These are phyloP conservation scores for Zaprionus africanus DNA, from an alignment of 1,140 invertebrate species.

Conservation along the genomic window DNA sequence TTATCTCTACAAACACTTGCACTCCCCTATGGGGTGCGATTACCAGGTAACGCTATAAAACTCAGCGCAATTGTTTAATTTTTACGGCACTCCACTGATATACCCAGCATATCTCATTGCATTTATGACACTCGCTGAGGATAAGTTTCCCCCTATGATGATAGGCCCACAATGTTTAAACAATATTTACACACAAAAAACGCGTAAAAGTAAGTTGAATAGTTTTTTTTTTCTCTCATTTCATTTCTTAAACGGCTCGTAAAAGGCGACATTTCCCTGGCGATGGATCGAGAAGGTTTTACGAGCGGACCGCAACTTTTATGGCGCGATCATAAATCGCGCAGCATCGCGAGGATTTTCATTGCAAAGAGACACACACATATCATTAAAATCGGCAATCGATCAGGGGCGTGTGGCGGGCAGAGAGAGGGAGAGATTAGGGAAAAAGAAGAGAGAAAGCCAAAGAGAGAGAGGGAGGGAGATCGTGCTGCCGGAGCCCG, in stretches of 20 bases:
- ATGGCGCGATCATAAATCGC: conserved; percentile 7
- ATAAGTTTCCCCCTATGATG: conserved; percentile 30
- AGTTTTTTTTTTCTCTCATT: background rate
- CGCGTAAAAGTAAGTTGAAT: conserved; percentile 26
- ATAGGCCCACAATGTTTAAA: conserved; percentile 10
- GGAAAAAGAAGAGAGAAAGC: background rate
- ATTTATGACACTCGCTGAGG: background rate
- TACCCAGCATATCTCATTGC: background rate
- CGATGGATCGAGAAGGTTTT: background rate
- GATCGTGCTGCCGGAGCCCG: background rate
- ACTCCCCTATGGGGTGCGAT: background rate
- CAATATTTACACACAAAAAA: conserved; percentile 48
- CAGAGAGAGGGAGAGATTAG: background rate
- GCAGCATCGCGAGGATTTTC: conserved; percentile 23
- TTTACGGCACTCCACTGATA: background rate
- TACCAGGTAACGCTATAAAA: conserved; percentile 9
- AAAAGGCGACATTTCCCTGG: conserved; percentile 22
- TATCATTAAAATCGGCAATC: conserved; percentile 14
- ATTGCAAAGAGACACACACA: conserved; percentile 14
- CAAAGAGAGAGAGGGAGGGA: background rate
- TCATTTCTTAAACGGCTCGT: conserved; percentile 40
- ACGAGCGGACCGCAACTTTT: conserved; percentile 5
- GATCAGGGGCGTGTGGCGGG: background rate
- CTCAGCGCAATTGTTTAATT: conserved; percentile 4
- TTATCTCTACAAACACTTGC: background rate